Base-by-base conservation (phyloP, 2,888 invertebrate species). In the Torymus texanus region DNA sequence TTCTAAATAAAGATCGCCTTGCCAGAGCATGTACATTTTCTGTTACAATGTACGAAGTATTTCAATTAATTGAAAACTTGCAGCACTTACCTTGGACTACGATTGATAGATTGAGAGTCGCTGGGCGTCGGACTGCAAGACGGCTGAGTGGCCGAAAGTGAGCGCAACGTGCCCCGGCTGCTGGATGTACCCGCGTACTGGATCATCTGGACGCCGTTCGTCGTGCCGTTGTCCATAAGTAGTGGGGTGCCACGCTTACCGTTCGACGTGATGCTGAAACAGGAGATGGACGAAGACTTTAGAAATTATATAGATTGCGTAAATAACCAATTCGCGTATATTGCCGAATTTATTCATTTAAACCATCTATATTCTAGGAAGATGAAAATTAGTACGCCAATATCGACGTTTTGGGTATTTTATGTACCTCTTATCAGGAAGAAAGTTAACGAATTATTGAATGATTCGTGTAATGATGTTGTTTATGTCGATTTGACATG, bases 81-180 rank as follows among this genome's bases (percentile, higher is more conserved):
- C 14, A 24, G 2, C 10, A 55, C 10, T 21, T 87, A 90, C 90
- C 89, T 88, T 41, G 89, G 88, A 79, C 88, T 89, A 65, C 84
- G 87, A 66, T 51, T 80, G n/a, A 73, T 70, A 13, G 85, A 81
- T 72, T 88, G 83, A 51, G 88, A 88, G 72, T 88, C 87, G 74
- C 81, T 87, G 11, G 88, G 87, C 63, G 88, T 88, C 1, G 80
- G 82, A 61, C 82, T 82, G 58, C 59, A 80, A 53, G 88, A 83
- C 82, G 87, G 91, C 89, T 74, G 92, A 21, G 67, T 29, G 86
- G 86, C 91, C 63, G 93, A 93, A 12, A 94, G 88, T 74, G 93
- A 93, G 81, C 93, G 92, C 14, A 94, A 87, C 10, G 93, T 93
- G 68, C 93, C 92, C 24, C 93, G 92, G 10, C 93, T 93, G 79